Evolutionary conservation across 2,888 invertebrate species (phyloP).

Genomic region (Limnephilus auricula): DNA sequence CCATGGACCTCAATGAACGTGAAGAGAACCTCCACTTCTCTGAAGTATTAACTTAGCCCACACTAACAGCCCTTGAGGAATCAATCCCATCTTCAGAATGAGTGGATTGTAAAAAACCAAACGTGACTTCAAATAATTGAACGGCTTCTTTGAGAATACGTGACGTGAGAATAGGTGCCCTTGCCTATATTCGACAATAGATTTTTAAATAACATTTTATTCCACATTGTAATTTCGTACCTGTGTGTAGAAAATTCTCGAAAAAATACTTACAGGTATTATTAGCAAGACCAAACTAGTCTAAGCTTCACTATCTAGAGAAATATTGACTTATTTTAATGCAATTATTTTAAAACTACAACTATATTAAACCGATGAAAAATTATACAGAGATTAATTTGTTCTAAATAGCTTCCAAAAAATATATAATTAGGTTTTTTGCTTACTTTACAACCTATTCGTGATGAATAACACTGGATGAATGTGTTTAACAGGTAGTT

Average conservation of each 20-base stretch:
- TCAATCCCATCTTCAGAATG: conserved; percentile 21
- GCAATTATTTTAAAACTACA: too few species aligned
- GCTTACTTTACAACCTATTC: not conserved
- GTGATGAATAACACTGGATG: not conserved
- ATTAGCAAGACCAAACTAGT: not conserved
- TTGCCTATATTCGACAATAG: not conserved
- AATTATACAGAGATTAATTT: too few species aligned
- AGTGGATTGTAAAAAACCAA: conserved; percentile 46
- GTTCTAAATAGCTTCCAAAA: too few species aligned
- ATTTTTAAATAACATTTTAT: not conserved
- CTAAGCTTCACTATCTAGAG: not conserved
- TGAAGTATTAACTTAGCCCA: not conserved
- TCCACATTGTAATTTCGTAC: not conserved
- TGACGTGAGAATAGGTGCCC: conserved; percentile 6
- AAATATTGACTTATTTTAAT: too few species aligned
- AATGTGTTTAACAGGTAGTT: not conserved
- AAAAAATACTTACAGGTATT: not conserved
- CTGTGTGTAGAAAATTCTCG: not conserved
- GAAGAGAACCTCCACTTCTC: conserved; percentile 4
- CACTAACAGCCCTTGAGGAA: not conserved
- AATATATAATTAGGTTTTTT: not conserved
- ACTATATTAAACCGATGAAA: too few species aligned
- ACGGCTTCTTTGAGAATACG: conserved; percentile 11
- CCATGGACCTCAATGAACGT: not conserved
- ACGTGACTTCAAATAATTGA: conserved; percentile 46